Percentiles rank a stretch among this genome's conserved stretches.
Evolutionary conservation across 2,888 invertebrate species (phyloP).

Genomic region (Glyphotaelius pellucidus): DNA sequence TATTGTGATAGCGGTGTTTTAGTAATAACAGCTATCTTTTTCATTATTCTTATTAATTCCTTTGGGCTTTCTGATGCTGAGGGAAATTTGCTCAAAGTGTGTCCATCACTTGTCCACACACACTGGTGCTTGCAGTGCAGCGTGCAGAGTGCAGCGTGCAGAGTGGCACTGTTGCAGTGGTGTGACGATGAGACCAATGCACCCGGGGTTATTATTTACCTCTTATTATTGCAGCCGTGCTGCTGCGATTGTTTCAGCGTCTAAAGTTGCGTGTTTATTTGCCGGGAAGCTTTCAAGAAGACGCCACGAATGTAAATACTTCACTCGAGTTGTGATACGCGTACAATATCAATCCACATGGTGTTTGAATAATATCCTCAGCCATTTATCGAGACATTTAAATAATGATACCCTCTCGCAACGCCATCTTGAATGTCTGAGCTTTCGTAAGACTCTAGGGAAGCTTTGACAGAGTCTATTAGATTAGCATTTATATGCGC

Average conservation of each 20-base stretch:
- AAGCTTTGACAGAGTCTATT: not conserved
- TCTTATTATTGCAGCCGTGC: slow-evolving; percentile 47
- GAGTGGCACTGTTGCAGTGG: not conserved
- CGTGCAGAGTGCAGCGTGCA: not conserved
- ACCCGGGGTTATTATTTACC: slow-evolving; percentile 21
- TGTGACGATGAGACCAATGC: slow-evolving; percentile 28
- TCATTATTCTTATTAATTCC: not conserved
- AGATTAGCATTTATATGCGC: slow-evolving; percentile 7
- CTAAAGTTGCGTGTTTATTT: slow-evolving; percentile 26
- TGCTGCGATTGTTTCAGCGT: slow-evolving; percentile 38
- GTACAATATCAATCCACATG: slow-evolving; percentile 25
- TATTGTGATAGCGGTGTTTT: not conserved
- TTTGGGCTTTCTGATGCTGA: not conserved
- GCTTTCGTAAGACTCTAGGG: not conserved
- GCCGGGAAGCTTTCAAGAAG: slow-evolving; percentile 34
- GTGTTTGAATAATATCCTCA: slow-evolving; percentile 10
- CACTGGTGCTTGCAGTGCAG: not conserved
- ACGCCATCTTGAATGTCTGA: not conserved
- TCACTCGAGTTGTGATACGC: slow-evolving; percentile 7
- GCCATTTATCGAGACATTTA: not conserved
- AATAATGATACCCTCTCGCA: not conserved
- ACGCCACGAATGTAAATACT: slow-evolving; percentile 13
- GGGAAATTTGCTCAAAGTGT: not conserved
- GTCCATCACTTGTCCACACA: not conserved
- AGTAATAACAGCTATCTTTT: not conserved